Percentiles rank a stretch among this genome's conserved stretches.
Evolutionary conservation across 2,888 invertebrate genomes (phyloP).

Genomic region (Sinohyriopsis cumingii): DNA sequence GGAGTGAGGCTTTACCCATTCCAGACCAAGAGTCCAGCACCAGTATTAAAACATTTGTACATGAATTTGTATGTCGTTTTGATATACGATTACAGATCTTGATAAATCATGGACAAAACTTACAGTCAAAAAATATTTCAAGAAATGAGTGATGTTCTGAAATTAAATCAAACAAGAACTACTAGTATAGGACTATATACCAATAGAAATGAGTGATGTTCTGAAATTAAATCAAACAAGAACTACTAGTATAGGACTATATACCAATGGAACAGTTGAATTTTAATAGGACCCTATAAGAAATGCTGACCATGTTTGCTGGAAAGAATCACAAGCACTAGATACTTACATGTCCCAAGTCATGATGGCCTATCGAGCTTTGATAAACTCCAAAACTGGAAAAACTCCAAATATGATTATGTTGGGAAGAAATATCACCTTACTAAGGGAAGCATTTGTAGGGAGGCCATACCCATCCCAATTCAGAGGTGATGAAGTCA

Average conservation of each 20-base stretch:
- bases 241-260: constrained; percentile 38
- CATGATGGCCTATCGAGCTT: constrained; percentile 23
- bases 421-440: constrained; percentile 20
- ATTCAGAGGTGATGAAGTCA: too few relatives aligned
- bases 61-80: constrained; percentile 34
- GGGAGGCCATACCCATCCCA: background rate
- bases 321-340: constrained; percentile 30
- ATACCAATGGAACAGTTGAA: constrained; percentile 5
- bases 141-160: constrained; percentile 21
- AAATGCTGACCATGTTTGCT: constrained; percentile 34
- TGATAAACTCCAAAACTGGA: constrained; percentile 27
- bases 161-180: constrained; percentile 35
- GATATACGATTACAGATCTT: constrained; percentile 27
- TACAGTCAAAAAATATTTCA: constrained; percentile 16
- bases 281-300: constrained; percentile 40
- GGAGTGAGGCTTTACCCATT: constrained; percentile 29
- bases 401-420: constrained; percentile 32
- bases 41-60: constrained; percentile 26
- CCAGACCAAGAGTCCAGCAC: constrained; percentile 29
- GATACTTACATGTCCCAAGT: constrained; percentile 7
- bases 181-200: constrained; percentile 23
- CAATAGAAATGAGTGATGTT: constrained; percentile 18
- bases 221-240: constrained; percentile 22
- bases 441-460: constrained; percentile 24
- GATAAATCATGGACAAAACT: constrained; percentile 28